phyloP scores from a whole-genome alignment of 2,797 vertebrate species.

The Pristis pectinata region DNA sequence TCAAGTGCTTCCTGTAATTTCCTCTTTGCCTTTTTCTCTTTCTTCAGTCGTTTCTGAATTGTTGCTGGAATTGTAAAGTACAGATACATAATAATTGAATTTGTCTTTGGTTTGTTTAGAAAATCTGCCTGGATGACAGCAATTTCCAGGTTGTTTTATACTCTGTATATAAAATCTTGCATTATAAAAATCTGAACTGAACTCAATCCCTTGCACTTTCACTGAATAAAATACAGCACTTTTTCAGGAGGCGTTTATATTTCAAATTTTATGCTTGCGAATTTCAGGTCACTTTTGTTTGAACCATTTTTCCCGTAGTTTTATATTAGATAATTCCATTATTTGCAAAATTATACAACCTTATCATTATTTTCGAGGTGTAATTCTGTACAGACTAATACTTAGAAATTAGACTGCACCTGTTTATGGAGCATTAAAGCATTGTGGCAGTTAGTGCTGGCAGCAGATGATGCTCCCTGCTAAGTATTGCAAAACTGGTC shows the following conservation, averaged over 20 bases:
- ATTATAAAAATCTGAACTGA: background rate
- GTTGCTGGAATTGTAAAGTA: conserved; percentile 62
- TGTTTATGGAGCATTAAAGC: too few relatives aligned
- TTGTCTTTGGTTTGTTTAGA: background rate
- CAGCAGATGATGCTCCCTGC: too few relatives aligned
- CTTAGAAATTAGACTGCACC: too few relatives aligned
- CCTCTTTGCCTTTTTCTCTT: conserved; percentile 92
- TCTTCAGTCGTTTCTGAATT: conserved; percentile 93
- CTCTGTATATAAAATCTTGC: background rate
- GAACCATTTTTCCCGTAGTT: background rate
- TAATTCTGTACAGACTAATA: background rate
- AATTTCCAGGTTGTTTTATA: background rate
- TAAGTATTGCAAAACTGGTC: too few relatives aligned
- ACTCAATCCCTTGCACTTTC: background rate
- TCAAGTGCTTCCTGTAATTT: conserved; percentile 94
- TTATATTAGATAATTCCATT: background rate
- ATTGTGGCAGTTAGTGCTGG: too few relatives aligned
- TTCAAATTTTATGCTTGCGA: background rate
- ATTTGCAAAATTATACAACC: background rate
- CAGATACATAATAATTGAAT: background rate
- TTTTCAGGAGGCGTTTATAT: background rate
- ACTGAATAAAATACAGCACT: background rate
- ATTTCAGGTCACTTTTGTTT: background rate
- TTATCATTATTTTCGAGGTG: background rate
- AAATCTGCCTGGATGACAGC: background rate